phyloP scores from a whole-genome alignment of 2,888 invertebrate genomes.

The Pardosa pseudoannulata region DNA sequence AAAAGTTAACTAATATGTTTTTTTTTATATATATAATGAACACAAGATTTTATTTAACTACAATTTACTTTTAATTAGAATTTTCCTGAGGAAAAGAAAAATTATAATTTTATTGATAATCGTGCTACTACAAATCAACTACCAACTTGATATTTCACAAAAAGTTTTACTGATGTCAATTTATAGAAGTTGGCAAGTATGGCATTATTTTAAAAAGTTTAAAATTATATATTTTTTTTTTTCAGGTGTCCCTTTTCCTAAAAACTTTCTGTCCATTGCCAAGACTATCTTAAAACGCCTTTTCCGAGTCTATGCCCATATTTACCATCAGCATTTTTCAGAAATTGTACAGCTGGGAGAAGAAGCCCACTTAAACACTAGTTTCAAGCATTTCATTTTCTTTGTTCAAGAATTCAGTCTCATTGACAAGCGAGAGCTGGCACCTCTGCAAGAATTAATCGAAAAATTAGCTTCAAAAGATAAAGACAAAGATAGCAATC shows the following conservation, averaged over 20 bases:
- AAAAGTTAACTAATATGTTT: too few relatives aligned
- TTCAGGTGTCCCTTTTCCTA: constrained; percentile 96
- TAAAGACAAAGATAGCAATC: constrained; percentile 60
- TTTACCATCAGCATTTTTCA: constrained; percentile 99
- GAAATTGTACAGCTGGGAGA: constrained; percentile 98
- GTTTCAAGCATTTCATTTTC: constrained; percentile 99
- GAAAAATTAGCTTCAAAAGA: constrained; percentile 86
- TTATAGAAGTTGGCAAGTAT: too few relatives aligned
- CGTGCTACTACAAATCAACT: too few relatives aligned
- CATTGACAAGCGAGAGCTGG: constrained; percentile 96
- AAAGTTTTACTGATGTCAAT: too few relatives aligned
- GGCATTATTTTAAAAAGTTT: too few relatives aligned
- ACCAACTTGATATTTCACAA: too few relatives aligned
- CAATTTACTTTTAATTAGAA: too few relatives aligned
- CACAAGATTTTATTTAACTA: too few relatives aligned
- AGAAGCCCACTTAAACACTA: constrained; percentile 99
- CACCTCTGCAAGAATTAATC: constrained; percentile 97
- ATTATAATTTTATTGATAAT: too few relatives aligned
- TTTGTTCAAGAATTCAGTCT: constrained; percentile 98
- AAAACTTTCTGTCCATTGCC: constrained; percentile 96
- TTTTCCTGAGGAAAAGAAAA: too few relatives aligned
- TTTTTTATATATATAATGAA: too few relatives aligned
- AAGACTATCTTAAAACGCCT: constrained; percentile 98
- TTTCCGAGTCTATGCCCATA: constrained; percentile 99
- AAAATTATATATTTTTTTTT: constrained; percentile 66